Evolutionary conservation across 2,888 invertebrate genomes (phyloP).

Genomic region (Sphaerophoria rueppellii): DNA sequence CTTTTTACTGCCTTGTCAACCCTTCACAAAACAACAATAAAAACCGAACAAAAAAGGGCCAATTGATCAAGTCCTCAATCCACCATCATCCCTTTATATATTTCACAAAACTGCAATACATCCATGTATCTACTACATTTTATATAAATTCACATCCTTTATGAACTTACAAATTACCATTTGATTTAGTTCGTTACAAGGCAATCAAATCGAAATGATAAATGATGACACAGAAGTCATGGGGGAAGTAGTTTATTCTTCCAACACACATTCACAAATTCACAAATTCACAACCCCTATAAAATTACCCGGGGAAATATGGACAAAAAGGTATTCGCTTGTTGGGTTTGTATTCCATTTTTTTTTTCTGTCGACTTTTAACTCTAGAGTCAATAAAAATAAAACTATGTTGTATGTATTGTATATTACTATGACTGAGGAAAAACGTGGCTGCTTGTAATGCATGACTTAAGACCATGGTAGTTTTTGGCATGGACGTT

Average conservation of each 20-base stretch:
- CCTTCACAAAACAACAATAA: constrained; percentile 58
- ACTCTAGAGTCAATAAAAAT: constrained; percentile 26
- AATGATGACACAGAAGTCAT: constrained; percentile 70
- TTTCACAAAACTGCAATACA: constrained; percentile 18
- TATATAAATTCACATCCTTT: constrained; percentile 61
- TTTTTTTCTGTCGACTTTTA: constrained; percentile 38
- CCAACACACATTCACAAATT: not conserved
- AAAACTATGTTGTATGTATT: constrained; percentile 1
- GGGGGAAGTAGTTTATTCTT: constrained; percentile 45
- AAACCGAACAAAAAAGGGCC: constrained; percentile 33
- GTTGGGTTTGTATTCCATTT: constrained; percentile 19
- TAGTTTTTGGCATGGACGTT: not conserved
- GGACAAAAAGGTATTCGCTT: constrained; percentile 49
- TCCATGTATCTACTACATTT: not conserved
- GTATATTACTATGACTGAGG: too few relatives aligned
- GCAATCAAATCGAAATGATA: constrained; percentile 75
- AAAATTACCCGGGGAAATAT: constrained; percentile 64
- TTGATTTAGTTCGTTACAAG: constrained; percentile 76
- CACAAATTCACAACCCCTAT: constrained; percentile 57
- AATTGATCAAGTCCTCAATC: constrained; percentile 70
- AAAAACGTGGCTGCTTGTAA: constrained; percentile 56
- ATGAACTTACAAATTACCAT: constrained; percentile 75
- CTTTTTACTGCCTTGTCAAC: constrained; percentile 42
- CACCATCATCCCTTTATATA: constrained; percentile 24
- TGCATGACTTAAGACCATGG: constrained; percentile 48